These are phyloP conservation scores for Lamellibrachia satsuma DNA, from an alignment of 2,888 invertebrate species.

Conservation along the genomic window DNA sequence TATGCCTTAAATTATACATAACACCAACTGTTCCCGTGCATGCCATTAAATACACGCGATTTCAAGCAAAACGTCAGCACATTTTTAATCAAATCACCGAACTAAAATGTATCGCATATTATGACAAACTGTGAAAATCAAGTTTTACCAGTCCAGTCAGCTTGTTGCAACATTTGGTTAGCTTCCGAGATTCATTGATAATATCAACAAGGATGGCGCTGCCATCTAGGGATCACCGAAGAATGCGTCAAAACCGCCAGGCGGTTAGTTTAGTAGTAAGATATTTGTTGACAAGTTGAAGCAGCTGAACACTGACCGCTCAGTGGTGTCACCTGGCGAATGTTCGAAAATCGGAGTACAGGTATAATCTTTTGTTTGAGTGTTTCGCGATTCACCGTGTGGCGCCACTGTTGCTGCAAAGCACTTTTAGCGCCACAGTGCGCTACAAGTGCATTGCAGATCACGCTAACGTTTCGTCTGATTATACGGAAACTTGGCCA, in stretches of 20 bases:
- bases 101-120: not conserved
- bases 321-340: not conserved
- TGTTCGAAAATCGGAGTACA: not conserved
- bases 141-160: not conserved
- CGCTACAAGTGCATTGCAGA: no score
- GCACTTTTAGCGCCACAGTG: no score
- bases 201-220: not conserved
- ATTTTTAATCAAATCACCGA: not conserved
- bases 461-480: no score
- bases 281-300: not conserved
- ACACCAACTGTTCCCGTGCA: no score
- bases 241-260: not conserved
- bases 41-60: no score
- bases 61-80: not conserved
- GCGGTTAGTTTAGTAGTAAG: not conserved
- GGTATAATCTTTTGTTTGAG: not conserved
- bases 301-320: not conserved
- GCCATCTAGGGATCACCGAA: not conserved
- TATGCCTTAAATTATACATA: no score
- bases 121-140: not conserved
- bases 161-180: not conserved
- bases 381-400: not conserved
- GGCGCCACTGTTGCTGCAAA: not conserved
- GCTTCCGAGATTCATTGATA: not conserved
- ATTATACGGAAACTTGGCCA: no score